A percentile compares a stretch with the other conserved stretches of the same genome.
Evolutionary conservation across 1,140 invertebrate genomes (phyloP).

Genomic region (Musca vetustissima): DNA sequence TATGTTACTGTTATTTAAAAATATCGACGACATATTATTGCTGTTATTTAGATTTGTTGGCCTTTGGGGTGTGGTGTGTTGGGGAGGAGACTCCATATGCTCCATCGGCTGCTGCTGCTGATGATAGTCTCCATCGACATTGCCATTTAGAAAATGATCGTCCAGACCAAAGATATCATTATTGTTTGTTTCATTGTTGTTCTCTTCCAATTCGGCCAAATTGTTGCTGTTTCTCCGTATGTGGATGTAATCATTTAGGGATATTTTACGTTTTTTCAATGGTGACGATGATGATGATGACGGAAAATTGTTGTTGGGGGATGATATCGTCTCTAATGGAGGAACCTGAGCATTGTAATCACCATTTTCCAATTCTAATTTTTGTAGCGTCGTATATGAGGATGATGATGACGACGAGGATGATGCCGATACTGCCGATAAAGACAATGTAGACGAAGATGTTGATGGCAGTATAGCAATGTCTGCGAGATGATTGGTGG

Average conservation of each 20-base stretch:
- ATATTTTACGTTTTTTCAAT: conserved; percentile 21
- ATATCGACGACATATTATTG: conserved; percentile 8
- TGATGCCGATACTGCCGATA: background rate
- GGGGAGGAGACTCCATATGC: too few species aligned
- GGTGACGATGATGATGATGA: background rate
- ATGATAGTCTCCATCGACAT: background rate
- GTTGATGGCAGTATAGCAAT: conserved; percentile 11
- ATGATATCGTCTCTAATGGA: too few species aligned
- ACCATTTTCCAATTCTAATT: background rate
- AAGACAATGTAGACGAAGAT: background rate
- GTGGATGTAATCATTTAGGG: conserved; percentile 12
- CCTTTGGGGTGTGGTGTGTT: conserved; percentile 18
- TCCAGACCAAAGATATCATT: conserved; percentile 9
- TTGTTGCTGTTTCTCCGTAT: background rate
- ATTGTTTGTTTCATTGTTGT: conserved; percentile 22
- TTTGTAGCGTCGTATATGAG: background rate
- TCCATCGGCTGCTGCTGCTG: too few species aligned
- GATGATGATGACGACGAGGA: too few species aligned
- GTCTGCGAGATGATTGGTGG: conserved; percentile 2
- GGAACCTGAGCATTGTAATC: too few species aligned
- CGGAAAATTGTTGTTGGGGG: too few species aligned
- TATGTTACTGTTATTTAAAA: conserved; percentile 24
- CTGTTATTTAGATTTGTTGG: conserved; percentile 16
- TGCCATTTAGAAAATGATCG: conserved; percentile 17
- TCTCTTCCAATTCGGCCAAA: background rate